Base-by-base conservation (phyloP, 2,888 invertebrate species). In the Catonia carolina region DNA sequence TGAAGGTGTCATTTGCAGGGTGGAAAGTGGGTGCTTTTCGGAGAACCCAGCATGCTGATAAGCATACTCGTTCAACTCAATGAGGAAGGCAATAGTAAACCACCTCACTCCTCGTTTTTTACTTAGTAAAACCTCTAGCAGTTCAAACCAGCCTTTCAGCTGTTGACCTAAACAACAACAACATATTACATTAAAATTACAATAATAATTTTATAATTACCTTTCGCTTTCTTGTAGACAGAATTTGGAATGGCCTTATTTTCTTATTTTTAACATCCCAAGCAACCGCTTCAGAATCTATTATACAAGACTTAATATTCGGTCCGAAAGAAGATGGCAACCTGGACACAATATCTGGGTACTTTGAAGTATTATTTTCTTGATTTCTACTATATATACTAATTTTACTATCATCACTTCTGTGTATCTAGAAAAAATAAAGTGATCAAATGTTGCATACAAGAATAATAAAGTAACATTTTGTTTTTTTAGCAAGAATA, bases 281-380 rank as follows among this genome's bases (percentile, higher is more conserved):
- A 1, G 98, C 99, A 1, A 99, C 99, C 3, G 93, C 93, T 76
- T 99, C 99, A 62, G 93, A 87, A 76, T 99, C 99, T 58, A 98
- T 74, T 66, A 99, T 89, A 71, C 91, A 97, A 31, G 89, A 89
- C 45, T 75, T 74, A 0, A 94, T 89, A 17, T 68, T 63, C 0
- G 72, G 72, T 55, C 73, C 74, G 62, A 80, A 73, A 50, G 85
- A 77, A 4, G 67, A 64, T 14, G 67, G 69, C 66, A 95, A 78
- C 45, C 89, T 76, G 0, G 79, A 74, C 63, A 97, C 83, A 36
- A 99, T 79, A 75, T 99, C 99, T 0, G 99, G 99, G 78, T 96
- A 99, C 72, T 99, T 99, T 55, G 82, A 77, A 0, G 93, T 93
- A 71, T 91, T 92, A 71, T 95, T 84, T 72, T 95, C 94, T 72